These are phyloP conservation scores for Saguinus midas DNA, from an alignment of 2,113 vertebrate genomes.

Conservation along the genomic window DNA sequence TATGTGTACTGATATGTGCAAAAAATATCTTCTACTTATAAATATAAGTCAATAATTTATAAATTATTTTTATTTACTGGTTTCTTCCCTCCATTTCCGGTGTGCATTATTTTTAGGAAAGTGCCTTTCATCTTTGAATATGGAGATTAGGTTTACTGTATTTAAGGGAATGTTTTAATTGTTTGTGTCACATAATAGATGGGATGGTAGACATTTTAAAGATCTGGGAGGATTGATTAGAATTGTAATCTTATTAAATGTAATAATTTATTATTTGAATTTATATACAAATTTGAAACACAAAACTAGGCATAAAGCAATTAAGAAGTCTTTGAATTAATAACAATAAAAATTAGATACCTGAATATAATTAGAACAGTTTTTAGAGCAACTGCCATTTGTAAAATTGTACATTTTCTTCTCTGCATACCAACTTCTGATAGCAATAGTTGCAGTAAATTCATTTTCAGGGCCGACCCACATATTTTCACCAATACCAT, in stretches of 20 bases:
- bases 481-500: constrained; percentile 83
- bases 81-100: background rate
- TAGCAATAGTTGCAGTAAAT: constrained; percentile 77
- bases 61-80: constrained; percentile 4
- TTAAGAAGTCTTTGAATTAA: constrained; percentile 8
- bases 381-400: constrained; percentile 21
- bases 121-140: background rate
- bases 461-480: constrained; percentile 78
- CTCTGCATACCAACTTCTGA: constrained; percentile 79
- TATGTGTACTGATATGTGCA: background rate
- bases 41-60: background rate
- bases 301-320: constrained; percentile 11
- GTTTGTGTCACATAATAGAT: background rate
- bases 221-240: background rate
- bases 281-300: constrained; percentile 45
- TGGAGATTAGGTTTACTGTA: background rate
- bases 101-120: background rate
- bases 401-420: constrained; percentile 72
- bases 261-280: constrained; percentile 10
- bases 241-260: constrained; percentile 23
- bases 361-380: constrained; percentile 84
- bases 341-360: constrained; percentile 69
- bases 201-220: background rate
- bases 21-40: constrained; percentile 19
- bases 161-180: constrained; percentile 29